phyloP scores from a whole-genome alignment of 92 coral and sea anemone species.

The Porites cylindrica region DNA sequence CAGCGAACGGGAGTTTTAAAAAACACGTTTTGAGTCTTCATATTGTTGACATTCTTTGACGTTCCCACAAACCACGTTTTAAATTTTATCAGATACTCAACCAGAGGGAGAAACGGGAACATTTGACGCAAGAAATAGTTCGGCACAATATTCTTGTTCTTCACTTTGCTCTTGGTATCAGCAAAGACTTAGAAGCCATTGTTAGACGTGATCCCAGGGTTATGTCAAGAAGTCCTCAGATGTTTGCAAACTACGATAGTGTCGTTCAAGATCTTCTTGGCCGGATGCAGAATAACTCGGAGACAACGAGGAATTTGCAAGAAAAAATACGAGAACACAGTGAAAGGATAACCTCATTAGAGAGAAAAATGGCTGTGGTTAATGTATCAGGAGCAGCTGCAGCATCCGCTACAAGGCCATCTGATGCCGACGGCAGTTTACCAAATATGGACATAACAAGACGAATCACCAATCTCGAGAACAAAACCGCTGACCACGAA shows the following conservation, averaged over 20 bases:
- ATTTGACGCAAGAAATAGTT: conserved; percentile 1
- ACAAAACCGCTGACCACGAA: conserved; percentile 42
- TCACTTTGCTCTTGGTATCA: conserved; percentile 5
- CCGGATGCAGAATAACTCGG: neutral
- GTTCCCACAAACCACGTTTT: too few species aligned
- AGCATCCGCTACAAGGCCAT: neutral
- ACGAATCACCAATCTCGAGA: neutral
- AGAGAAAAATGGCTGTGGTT: conserved; percentile 14
- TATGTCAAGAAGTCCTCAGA: conserved; percentile 13
- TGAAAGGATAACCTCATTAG: conserved; percentile 18
- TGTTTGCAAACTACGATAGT: conserved; percentile 21
- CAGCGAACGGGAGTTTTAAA: too few species aligned
- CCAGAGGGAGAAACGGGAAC: conserved; percentile 35
- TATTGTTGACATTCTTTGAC: too few species aligned
- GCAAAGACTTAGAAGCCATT: conserved; percentile 22
- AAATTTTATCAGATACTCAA: conserved; percentile 16
- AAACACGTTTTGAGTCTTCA: too few species aligned
- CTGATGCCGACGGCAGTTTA: neutral
- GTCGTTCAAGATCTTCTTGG: conserved; percentile 12
- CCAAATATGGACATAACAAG: neutral
- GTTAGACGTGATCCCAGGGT: conserved; percentile 8
- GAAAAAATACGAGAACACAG: conserved; percentile 12
- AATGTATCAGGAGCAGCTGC: neutral
- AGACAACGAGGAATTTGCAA: conserved; percentile 4
- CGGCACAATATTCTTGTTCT: conserved; percentile 36